These are phyloP conservation scores for Drosophila suboccidentalis DNA, from an alignment of 2,888 invertebrate genomes.

Conservation along the genomic window DNA sequence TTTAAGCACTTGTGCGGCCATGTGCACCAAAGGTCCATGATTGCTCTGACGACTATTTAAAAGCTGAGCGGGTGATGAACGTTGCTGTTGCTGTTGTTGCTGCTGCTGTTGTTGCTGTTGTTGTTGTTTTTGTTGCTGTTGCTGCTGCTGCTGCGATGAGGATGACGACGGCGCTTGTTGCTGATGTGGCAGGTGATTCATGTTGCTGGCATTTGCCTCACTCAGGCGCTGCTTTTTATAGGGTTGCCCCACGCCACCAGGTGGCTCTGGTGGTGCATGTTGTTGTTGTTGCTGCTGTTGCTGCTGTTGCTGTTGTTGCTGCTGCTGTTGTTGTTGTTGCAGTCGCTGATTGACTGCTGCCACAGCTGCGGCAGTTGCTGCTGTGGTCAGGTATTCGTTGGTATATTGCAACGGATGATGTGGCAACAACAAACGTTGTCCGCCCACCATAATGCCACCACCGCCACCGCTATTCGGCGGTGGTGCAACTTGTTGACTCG, in stretches of 20 bases:
- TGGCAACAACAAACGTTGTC: constrained; percentile 77
- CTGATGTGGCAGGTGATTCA: constrained; percentile 84
- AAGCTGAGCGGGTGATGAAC: constrained; percentile 86
- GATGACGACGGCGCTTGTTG: constrained; percentile 79
- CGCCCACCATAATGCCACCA: constrained; percentile 68
- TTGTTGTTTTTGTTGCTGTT: constrained; percentile 71
- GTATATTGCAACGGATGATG: constrained; percentile 83
- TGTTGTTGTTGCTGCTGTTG: constrained; percentile 66
- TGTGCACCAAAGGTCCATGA: constrained; percentile 57
- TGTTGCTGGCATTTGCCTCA: constrained; percentile 73
- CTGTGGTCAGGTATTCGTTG: constrained; percentile 84
- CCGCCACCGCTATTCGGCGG: constrained; percentile 15
- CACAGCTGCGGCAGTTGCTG: constrained; percentile 61
- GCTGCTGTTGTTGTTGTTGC: constrained; percentile 86
- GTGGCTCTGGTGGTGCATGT: constrained; percentile 84
- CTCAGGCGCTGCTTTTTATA: constrained; percentile 83
- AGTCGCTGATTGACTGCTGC: constrained; percentile 74
- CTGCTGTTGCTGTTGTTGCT: constrained; percentile 85
- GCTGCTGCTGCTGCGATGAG: constrained; percentile 62
- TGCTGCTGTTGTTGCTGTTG: constrained; percentile 85
- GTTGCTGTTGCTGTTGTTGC: constrained; percentile 78
- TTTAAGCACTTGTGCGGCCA: constrained; percentile 52
- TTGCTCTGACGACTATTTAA: constrained; percentile 73
- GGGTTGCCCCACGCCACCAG: constrained; percentile 82
- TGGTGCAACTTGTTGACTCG: constrained; percentile 23